Evolutionary conservation across 2,888 invertebrate genomes (phyloP).

Genomic region (Brachypalpus laphriformis): DNA sequence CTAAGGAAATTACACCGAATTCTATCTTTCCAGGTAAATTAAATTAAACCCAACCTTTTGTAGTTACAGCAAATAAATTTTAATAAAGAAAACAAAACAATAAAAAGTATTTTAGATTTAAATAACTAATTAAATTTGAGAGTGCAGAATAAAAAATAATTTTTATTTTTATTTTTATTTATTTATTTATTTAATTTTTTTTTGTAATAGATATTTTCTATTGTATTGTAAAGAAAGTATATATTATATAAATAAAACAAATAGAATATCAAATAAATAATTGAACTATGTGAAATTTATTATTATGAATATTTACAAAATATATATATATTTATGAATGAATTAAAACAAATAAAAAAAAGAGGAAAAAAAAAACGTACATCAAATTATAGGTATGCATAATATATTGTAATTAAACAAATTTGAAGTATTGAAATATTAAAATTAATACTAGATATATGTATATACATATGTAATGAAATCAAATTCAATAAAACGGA

Average conservation of each 20-base stretch:
- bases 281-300: slow-evolving; percentile 71
- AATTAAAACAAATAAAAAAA: slow-evolving; percentile 23
- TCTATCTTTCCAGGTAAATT: slow-evolving; percentile 37
- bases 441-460: slow-evolving; percentile 59
- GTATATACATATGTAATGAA: slow-evolving; percentile 58
- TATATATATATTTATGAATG: slow-evolving; percentile 56
- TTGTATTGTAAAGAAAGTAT: slow-evolving; percentile 57
- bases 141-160: slow-evolving; percentile 3
- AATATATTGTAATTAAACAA: slow-evolving; percentile 65
- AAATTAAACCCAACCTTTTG: slow-evolving; percentile 32
- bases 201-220: slow-evolving; percentile 58
- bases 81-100: slow-evolving; percentile 23
- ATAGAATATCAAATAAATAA: slow-evolving; percentile 73
- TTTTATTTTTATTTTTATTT: too few relatives aligned
- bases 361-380: slow-evolving; percentile 23
- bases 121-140: slow-evolving; percentile 32
- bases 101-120: slow-evolving; percentile 45
- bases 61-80: slow-evolving; percentile 32
- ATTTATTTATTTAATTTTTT: too few relatives aligned
- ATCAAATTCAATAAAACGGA: slow-evolving; percentile 59
- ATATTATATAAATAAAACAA: slow-evolving; percentile 43
- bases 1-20: slow-evolving; percentile 38
- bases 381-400: slow-evolving; percentile 65
- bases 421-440: slow-evolving; percentile 61
- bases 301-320: slow-evolving; percentile 76